Evolutionary conservation across 1,140 invertebrate species (phyloP), one percentile per base, ranked within the genome.

Genomic region (Lineus longissimus): DNA sequence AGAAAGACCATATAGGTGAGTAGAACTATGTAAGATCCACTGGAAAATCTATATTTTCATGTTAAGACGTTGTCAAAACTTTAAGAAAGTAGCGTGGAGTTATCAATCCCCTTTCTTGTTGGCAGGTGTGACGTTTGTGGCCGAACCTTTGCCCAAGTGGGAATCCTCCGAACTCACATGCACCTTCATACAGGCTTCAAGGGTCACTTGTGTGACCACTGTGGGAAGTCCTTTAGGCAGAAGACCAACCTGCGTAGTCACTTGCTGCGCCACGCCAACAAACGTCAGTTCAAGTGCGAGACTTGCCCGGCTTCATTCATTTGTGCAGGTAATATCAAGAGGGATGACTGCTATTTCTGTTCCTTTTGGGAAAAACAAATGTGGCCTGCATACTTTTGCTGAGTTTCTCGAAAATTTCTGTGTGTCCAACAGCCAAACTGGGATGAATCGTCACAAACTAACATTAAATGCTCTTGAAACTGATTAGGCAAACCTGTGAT

Each of bases 181-280:
- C 72, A 79, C 31, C 70, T 81, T 29, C 83, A 84, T 62, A 73
- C 76, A 17, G 73, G 78, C 36, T 68, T 78, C 31, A 77, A 81
- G 64, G 71, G 74, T 30, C 77, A 81, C 70, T 62, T 82, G 25
- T 84, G 83, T 73, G 76, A 79, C 19, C 59, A 75, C 17, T 84
- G 83, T 73, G 83, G 83, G 1, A 82, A 82, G 66, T 68, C 80
- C 1, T 84, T 84, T 62, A 68, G 78, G 25, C 82, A 83, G 63
- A 82, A 80, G 66, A 78, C 77, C 45, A 82, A 84, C 59, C 68
- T 84, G 13, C 61, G 73, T 1, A 58, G 78, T 4, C 83, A 84
- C 64, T 71, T 74, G 55, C 74, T 76, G 57, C 65, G 81, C 22
- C 83, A 84, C 69, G 70, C 73, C 11, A 76, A 80, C 7, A 64